Percentiles rank a stretch among this genome's conserved stretches.
Evolutionary conservation across 1,140 invertebrate species (phyloP).

Genomic region (Drosophila melanica): DNA sequence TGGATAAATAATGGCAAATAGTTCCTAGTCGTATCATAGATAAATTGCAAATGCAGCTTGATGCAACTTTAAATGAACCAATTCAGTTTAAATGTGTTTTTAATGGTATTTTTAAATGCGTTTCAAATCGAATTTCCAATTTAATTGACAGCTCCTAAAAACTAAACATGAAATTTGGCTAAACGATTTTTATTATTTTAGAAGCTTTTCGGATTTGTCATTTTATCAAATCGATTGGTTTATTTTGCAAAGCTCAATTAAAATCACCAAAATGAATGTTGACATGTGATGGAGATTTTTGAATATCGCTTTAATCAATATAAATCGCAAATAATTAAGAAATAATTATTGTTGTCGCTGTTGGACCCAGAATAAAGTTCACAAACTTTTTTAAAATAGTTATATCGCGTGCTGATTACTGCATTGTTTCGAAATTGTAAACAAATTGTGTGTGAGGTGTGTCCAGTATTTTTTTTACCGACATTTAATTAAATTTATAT

Average conservation of each 20-base stretch:
- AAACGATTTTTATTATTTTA: conserved; percentile 19
- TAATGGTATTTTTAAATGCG: not conserved
- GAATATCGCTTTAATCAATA: conserved; percentile 11
- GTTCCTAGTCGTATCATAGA: not conserved
- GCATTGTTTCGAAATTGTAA: conserved; percentile 60
- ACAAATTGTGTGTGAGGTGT: conserved; percentile 50
- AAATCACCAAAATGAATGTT: not conserved
- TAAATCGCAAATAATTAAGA: not conserved
- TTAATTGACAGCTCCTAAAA: conserved; percentile 4
- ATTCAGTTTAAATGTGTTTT: not conserved
- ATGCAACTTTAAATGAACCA: not conserved
- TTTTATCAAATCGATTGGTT: conserved; percentile 2
- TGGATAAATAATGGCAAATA: conserved; percentile 28
- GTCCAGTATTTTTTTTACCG: conserved; percentile 26
- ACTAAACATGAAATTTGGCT: not conserved
- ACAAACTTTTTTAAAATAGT: not conserved
- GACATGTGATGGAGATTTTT: not conserved
- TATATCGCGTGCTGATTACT: conserved; percentile 54
- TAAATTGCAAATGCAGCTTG: not conserved
- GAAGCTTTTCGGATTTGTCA: conserved; percentile 19
- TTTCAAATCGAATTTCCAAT: not conserved
- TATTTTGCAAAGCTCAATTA: not conserved
- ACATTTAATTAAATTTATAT: conserved; percentile 72
- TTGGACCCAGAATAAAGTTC: not conserved
- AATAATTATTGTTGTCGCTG: conserved; percentile 6